Evolutionary conservation across 2,113 vertebrate genomes (phyloP), one percentile per base, ranked within the genome.

Genomic region (Corythornis madagascariensis): DNA sequence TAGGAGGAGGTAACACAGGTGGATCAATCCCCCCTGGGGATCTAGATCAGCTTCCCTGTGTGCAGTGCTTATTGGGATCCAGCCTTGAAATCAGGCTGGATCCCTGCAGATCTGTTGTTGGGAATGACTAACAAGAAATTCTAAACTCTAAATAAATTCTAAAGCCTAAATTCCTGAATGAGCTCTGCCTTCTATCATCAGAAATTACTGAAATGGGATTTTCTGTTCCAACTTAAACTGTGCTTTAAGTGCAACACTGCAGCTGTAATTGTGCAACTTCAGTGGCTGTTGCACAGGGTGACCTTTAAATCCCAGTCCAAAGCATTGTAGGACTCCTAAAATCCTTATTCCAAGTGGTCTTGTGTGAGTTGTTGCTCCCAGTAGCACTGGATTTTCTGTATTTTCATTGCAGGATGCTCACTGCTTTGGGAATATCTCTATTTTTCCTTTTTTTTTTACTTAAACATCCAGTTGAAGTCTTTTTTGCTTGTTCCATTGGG

Each of bases 41-140:
- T 70, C 38, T 50, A n/a, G n/a, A 20, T 31, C 25, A 73, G 40
- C 10, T 8, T 35, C 29, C 9, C 4, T 61, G 7, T 0, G 6
- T 70, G 20, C 52, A 6, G 9, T 42, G 31, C 38, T 83, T 83
- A 10, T 9, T 55, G 40, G 25, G 10, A 48, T 10, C 40, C 57
- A 38, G 64, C 18, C 60, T 70, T 52, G 69, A 78, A 73, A 52
- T 47, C 29, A 8, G 48, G 11, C 17, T 70, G 43, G n/a, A 56
- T 83, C 52, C 38, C 11, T 0, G 0, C 9, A 13, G 42, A 33
- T 60, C 0, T 2, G 4, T 35, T 61, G 13, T 42, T 73, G 59
- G 42, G 29, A 20, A 35, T 75, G 19, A 28, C 29, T 80, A 26
- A n/a, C 38, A 38, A 38, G 38, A 38, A 38, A 38, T 38, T 38